Evolutionary conservation across 2,797 vertebrate species (phyloP).

Genomic region (Morelia viridis): DNA sequence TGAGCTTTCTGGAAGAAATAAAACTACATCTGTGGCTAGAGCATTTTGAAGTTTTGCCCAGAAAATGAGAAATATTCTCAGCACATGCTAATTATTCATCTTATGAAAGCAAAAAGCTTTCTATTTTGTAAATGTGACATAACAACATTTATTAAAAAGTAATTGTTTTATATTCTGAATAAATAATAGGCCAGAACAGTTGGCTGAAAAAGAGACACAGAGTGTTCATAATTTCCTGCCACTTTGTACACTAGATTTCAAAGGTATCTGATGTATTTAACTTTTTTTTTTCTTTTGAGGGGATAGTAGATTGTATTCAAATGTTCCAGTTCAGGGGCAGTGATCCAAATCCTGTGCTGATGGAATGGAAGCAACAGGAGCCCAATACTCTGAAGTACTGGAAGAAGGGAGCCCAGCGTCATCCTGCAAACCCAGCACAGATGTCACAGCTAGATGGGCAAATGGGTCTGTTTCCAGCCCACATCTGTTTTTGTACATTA

Average conservation of each 20-base stretch:
- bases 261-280: not conserved
- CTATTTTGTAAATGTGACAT: not conserved
- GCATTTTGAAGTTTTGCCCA: slow-evolving; percentile 9
- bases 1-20: slow-evolving; percentile 22
- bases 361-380: not conserved
- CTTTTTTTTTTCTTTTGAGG: not conserved
- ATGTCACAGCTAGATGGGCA: not conserved
- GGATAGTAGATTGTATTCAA: not conserved
- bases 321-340: not conserved
- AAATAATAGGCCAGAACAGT: not conserved
- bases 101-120: not conserved
- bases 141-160: not conserved
- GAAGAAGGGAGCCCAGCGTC: not conserved
- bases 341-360: not conserved
- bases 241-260: not conserved
- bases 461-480: not conserved
- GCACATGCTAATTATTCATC: not conserved
- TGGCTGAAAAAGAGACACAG: not conserved
- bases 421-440: not conserved
- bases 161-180: not conserved
- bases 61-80: not conserved
- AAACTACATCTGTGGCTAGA: slow-evolving; percentile 17
- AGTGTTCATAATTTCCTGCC: not conserved
- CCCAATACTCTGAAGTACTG: not conserved
- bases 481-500: not conserved